phyloP scores from a whole-genome alignment of 1,140 invertebrate genomes.

The Branchinecta lindahli region DNA sequence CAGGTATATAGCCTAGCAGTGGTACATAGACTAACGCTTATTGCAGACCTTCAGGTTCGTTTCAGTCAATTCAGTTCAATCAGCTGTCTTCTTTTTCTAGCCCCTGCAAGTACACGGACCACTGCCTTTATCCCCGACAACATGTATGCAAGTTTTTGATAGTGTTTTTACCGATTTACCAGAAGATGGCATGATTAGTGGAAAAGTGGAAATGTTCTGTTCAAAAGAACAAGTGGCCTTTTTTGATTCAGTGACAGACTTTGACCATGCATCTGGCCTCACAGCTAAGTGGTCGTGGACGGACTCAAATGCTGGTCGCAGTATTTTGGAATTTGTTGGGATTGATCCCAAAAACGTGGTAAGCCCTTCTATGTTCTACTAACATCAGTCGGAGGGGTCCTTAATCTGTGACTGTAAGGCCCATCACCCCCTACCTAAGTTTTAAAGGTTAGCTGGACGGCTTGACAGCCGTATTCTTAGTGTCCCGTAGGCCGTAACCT shows the following conservation, averaged over 20 bases:
- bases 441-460: too few species aligned
- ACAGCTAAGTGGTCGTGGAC: background rate
- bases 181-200: background rate
- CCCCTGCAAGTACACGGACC: background rate
- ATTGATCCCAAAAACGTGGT: slow-evolving; percentile 6
- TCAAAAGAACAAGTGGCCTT: background rate
- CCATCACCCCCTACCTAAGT: too few species aligned
- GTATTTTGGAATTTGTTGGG: background rate
- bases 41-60: too few species aligned
- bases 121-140: background rate
- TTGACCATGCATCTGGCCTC: background rate
- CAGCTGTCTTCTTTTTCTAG: background rate
- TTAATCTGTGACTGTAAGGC: too few species aligned
- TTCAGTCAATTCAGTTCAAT: too few species aligned
- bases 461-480: too few species aligned
- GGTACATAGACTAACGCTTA: too few species aligned
- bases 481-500: too few species aligned
- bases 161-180: background rate
- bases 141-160: background rate
- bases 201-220: background rate
- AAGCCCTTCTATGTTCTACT: background rate
- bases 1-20: too few species aligned
- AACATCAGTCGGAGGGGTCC: too few species aligned
- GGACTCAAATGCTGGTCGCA: background rate
- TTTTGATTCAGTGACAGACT: background rate